Evolutionary conservation across 2,797 vertebrate species (phyloP).

Genomic region (Pygocentrus nattereri): DNA sequence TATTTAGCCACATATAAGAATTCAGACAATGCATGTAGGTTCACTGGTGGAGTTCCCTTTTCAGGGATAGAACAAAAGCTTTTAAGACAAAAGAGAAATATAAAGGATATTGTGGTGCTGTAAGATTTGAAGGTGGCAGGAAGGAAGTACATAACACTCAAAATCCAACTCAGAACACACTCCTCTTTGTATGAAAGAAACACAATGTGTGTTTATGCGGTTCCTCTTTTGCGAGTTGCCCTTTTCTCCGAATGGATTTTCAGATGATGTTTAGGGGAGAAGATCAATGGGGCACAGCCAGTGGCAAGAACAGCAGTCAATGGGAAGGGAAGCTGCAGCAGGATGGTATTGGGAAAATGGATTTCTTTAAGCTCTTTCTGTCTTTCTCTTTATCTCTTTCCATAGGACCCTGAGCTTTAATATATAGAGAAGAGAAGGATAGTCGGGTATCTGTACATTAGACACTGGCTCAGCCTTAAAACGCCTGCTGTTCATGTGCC

Average conservation of each 20-base stretch:
- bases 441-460: not conserved
- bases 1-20: too few species aligned
- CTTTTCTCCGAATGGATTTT: conserved; percentile 91
- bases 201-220: conserved; percentile 74
- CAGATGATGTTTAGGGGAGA: conserved; percentile 85
- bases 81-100: not conserved
- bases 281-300: conserved; percentile 88
- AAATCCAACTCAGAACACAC: not conserved
- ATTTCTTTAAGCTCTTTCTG: conserved; percentile 76
- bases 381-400: conserved; percentile 19
- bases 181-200: conserved; percentile 52
- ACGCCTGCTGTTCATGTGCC: not conserved
- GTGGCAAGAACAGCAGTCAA: conserved; percentile 90
- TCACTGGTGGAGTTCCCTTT: too few species aligned
- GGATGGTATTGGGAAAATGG: conserved; percentile 89
- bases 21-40: too few species aligned
- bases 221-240: conserved; percentile 74
- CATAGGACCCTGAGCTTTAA: not conserved
- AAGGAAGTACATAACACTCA: not conserved
- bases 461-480: not conserved
- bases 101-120: not conserved
- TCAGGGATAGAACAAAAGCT: too few species aligned
- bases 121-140: not conserved
- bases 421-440: not conserved
- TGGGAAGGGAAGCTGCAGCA: conserved; percentile 84